Percentiles rank a stretch among this genome's conserved stretches.
Evolutionary conservation across 2,888 invertebrate species (phyloP).

Genomic region (Cephus nigrinus): DNA sequence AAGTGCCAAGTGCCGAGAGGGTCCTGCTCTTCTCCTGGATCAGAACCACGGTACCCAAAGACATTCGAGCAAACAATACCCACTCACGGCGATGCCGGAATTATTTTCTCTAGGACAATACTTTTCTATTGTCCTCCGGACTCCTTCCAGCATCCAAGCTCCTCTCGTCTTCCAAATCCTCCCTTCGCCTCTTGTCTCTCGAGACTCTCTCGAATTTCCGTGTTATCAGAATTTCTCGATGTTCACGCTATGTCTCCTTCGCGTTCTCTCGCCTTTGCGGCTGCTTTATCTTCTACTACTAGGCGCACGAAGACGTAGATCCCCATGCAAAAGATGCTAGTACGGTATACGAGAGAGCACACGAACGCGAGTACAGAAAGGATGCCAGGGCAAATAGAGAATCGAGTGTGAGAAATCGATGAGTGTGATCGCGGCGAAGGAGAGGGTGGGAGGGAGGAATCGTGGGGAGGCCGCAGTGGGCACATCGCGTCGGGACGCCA

Average conservation of each 20-base stretch:
- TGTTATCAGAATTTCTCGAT: slow-evolving; percentile 8
- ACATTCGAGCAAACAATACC: slow-evolving; percentile 7
- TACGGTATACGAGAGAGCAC: background rate
- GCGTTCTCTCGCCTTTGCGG: background rate
- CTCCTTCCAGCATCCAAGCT: slow-evolving; percentile 5
- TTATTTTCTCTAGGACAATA: background rate
- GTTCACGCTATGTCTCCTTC: slow-evolving; percentile 20
- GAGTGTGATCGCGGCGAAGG: slow-evolving; percentile 56
- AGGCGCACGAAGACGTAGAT: background rate
- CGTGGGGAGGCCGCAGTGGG: slow-evolving; percentile 17
- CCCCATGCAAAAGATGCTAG: background rate
- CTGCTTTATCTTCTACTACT: background rate
- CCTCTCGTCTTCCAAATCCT: slow-evolving; percentile 20
- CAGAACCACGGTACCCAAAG: background rate
- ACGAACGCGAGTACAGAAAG: background rate
- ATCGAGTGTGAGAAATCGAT: slow-evolving; percentile 61
- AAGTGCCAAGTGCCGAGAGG: background rate
- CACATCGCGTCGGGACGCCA: slow-evolving; percentile 25
- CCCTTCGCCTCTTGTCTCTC: slow-evolving; percentile 1
- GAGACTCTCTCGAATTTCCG: background rate
- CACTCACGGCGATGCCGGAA: background rate
- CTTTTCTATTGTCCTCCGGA: background rate
- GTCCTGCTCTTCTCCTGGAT: background rate
- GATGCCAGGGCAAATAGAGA: slow-evolving; percentile 20
- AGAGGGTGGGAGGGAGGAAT: background rate